These are phyloP conservation scores for Piaya cayana DNA, from an alignment of 2,113 vertebrate genomes.

Conservation along the genomic window DNA sequence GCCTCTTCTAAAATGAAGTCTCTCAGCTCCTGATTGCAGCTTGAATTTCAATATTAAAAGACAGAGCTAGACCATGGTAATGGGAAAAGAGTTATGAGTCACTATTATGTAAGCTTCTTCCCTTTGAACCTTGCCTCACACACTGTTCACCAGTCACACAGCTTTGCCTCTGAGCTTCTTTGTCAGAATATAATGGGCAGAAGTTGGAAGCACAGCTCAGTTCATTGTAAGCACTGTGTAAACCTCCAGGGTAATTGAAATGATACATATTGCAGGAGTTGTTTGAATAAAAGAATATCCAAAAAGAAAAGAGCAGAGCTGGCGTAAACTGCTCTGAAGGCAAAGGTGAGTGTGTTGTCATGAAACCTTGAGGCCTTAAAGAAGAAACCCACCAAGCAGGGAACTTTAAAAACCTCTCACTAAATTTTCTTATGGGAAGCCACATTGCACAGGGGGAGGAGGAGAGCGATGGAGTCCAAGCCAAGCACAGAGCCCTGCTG, in stretches of 20 bases:
- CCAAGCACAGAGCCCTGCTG: not conserved
- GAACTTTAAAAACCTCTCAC: not conserved
- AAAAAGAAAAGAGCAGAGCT: conserved; percentile 18
- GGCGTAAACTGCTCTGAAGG: conserved; percentile 2
- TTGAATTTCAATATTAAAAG: conserved; percentile 39
- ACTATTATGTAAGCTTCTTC: conserved; percentile 29
- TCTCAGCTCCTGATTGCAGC: not conserved
- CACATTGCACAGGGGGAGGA: not conserved
- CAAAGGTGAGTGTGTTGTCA: not conserved
- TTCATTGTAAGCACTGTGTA: conserved; percentile 35
- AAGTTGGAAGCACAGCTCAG: conserved; percentile 13
- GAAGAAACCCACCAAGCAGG: not conserved
- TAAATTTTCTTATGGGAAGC: not conserved
- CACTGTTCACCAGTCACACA: conserved; percentile 29
- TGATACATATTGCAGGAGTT: conserved; percentile 46
- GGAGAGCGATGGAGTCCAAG: not conserved
- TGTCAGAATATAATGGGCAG: conserved; percentile 53
- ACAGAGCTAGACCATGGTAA: not conserved
- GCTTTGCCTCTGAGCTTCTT: conserved; percentile 32
- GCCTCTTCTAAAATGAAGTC: not conserved
- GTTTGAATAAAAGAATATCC: conserved; percentile 46
- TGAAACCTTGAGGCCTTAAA: not conserved
- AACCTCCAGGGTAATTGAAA: conserved; percentile 59
- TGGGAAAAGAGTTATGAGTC: not conserved
- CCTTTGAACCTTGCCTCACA: conserved; percentile 50